Evolutionary conservation across 2,888 invertebrate genomes (phyloP).

Genomic region (Archaeoteleia sp.): DNA sequence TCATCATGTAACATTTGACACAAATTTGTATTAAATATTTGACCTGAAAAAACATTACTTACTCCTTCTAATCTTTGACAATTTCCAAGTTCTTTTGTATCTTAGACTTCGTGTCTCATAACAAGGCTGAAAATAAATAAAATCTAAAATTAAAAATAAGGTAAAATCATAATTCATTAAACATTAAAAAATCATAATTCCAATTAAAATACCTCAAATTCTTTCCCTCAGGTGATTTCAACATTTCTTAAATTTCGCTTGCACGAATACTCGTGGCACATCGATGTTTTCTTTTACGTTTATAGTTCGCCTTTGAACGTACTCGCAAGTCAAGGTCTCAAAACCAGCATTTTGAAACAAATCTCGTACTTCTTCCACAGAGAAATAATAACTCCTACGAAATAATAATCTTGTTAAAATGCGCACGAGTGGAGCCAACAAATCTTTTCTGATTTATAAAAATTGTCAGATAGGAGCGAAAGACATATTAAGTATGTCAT

Average conservation of each 20-base stretch:
- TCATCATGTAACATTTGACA: slow-evolving; percentile 25
- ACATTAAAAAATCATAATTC: background rate
- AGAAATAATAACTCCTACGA: slow-evolving; percentile 87
- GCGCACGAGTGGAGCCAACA: no score
- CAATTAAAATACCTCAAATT: no score
- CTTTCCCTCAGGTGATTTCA: slow-evolving; percentile 51
- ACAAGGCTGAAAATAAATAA: no score
- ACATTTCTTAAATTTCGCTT: slow-evolving; percentile 86
- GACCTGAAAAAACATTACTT: no score
- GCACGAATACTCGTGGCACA: slow-evolving; percentile 94
- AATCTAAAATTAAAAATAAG: no score
- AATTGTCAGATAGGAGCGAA: slow-evolving; percentile 54
- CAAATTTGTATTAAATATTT: background rate
- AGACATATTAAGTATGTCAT: slow-evolving; percentile 46
- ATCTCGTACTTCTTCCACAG: slow-evolving; percentile 81
- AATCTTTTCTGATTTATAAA: slow-evolving; percentile 1
- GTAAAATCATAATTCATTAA: no score
- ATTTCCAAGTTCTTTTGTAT: no score
- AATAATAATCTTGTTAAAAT: no score
- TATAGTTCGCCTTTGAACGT: slow-evolving; percentile 90
- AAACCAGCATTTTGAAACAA: slow-evolving; percentile 85
- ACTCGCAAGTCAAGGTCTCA: slow-evolving; percentile 81
- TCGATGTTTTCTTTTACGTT: slow-evolving; percentile 94
- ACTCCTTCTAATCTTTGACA: no score
- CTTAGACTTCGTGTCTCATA: no score